Base-by-base conservation (phyloP, 2,113 vertebrate species). In the Leptocoma aspasia region DNA sequence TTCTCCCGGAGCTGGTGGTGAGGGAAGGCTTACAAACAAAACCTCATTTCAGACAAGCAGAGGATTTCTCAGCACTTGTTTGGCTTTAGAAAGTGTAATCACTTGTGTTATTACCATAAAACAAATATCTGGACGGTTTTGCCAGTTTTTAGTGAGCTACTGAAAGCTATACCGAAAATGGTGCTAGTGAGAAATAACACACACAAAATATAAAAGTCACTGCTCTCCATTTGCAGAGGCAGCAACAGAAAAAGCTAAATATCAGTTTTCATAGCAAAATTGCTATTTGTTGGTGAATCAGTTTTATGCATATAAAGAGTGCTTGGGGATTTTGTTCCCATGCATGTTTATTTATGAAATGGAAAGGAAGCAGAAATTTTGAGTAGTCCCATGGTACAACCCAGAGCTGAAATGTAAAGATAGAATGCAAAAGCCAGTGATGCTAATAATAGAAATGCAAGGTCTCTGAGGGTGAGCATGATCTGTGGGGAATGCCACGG, bases 311-410 rank as follows among this genome's bases (percentile, higher is more conserved):
- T 90, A 78, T 56, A 94, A 89, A 81, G 37, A 89, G 49, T 47
- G 60, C 72, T 92, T 77, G 24, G 82, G 75, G 71, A 93, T 60
- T 97, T 92, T 91, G 22, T 28, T 95, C 37, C 41, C 22, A 26
- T 82, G 49, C 53, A 86, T 94, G 82, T 93, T 96, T 94, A 66
- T 91, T 94, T 94, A 93, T 93, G 72, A 94, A 93, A 68, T 60
- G 72, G 42, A 96, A 94, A 94, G 53, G 60, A 92, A 84, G 66
- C 70, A 87, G 75, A 76, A 95, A 66, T 91, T 64, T 53, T 90
- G 82, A 87, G 60, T 66, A 54, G 60, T 91, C 82, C 71, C 87
- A 35, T 44, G 56, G 75, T 90, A 77, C 77, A 94, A 37, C 15
- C 39, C 60, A 63, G 72, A 86, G 90, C 68, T 44, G 71, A 90